Evolutionary conservation across 1,140 invertebrate genomes (phyloP), one percentile per base, ranked within the genome.

Genomic region (Ditylenchus dipsaci): DNA sequence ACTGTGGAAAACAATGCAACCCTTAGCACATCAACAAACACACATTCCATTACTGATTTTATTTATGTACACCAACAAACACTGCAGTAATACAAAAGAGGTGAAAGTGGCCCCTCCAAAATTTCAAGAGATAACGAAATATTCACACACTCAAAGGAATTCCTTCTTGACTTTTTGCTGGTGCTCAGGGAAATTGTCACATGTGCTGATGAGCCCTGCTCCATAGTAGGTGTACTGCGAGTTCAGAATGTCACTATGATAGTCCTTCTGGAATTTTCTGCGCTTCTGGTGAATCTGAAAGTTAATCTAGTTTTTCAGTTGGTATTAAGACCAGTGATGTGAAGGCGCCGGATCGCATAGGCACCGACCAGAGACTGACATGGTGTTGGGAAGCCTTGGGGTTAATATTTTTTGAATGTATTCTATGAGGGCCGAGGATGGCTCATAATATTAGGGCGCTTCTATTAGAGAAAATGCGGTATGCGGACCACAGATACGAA

Each of bases 151-250:
- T 53, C 49, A 53, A 5, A 21, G 8, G 23, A 7, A 61, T 61
- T 53, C 49, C 3, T 53, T 26, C 15, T 53, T 53, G 49, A 53
- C 23, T 23, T 42, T 70, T 45, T 59, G 49, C 33, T 77, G 70
- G 49, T 77, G 69, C 23, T 78, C 76, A 15, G 71, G 63, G 58
- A 77, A 78, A 21, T 67, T 59, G 45, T 78, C 76, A 21, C 64
- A 19, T 0, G 49, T 60, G 38, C 74, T 77, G 45, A 78, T 61
- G 38, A 78, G 33, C 23, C 76, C 76, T 13, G 77, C 77, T 5
- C 74, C 74, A 60, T 78, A 78, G 60, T 79, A 78, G 26, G 66
- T 76, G 60, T 79, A 78, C 49, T 78, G 76, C 19, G 76, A 68
- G 53, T 78, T 79, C 0, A 76, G 60, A 9, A 58, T 38, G 38